Percentiles rank a stretch among this genome's conserved stretches.
Conservation (phyloP, 2,888 invertebrate species). For the Hemithea aestivaria region DNA sequence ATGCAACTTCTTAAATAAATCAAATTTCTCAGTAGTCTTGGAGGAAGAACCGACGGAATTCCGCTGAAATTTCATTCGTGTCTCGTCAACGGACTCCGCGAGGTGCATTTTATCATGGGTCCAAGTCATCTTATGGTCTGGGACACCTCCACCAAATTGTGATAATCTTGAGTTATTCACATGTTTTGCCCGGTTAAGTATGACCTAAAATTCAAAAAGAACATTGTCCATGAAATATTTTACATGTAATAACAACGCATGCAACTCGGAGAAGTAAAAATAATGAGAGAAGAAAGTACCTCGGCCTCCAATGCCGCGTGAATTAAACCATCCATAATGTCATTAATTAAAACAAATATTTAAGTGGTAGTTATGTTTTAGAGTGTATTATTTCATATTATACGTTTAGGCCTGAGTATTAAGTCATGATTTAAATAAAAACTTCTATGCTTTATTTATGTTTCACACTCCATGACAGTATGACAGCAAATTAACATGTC, state of each 20-base stretch:
- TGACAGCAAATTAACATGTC: conserved; percentile 75
- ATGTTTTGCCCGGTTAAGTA: conserved; percentile 74
- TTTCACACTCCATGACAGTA: conserved; percentile 75
- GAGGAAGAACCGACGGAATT: conserved; percentile 58
- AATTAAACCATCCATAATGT: conserved; percentile 80
- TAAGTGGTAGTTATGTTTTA: conserved; percentile 62
- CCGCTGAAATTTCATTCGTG: conserved; percentile 70
- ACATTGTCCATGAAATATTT: conserved; percentile 3
- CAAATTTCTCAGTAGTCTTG: conserved; percentile 65
- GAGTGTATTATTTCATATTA: conserved; percentile 69
- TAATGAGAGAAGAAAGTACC: conserved; percentile 62
- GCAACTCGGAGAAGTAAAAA: conserved; percentile 36
- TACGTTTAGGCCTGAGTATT: conserved; percentile 66
- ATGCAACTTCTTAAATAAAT: conserved; percentile 73
- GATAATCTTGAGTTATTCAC: conserved; percentile 68
- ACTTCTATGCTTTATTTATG: conserved; percentile 77
- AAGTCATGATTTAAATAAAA: conserved; percentile 77
- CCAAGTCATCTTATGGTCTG: conserved; percentile 78
- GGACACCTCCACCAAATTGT: conserved; percentile 69
- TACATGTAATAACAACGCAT: conserved; percentile 14
- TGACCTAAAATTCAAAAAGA: conserved; percentile 55
- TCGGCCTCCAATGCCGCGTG: conserved; percentile 79
- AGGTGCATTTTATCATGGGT: conserved; percentile 74
- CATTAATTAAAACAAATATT: conserved; percentile 71
- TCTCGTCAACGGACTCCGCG: conserved; percentile 71